Percentiles rank a stretch among this genome's conserved stretches.
phyloP scores from a whole-genome alignment of 2,113 vertebrate species.

The Turnix velox region DNA sequence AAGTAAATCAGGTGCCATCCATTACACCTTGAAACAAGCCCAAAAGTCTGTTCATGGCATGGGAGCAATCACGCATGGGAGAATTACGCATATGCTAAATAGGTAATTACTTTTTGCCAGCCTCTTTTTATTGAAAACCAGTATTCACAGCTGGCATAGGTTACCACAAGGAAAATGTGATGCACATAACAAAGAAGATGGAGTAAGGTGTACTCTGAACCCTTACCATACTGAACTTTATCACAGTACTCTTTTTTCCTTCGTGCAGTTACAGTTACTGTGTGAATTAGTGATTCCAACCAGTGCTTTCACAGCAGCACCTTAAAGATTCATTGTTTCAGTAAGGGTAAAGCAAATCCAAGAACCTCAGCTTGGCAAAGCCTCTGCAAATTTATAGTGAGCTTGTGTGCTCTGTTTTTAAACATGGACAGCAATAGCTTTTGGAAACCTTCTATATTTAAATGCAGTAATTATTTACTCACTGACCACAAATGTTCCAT shows the following conservation, averaged over 20 bases:
- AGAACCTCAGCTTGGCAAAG: not conserved
- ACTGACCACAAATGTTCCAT: not conserved
- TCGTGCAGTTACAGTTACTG: not conserved
- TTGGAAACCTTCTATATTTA: not conserved
- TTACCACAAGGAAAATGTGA: not conserved
- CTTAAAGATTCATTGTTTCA: not conserved
- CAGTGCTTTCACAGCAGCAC: not conserved
- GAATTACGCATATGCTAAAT: not conserved
- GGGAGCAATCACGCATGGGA: not conserved
- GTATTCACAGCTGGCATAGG: not conserved
- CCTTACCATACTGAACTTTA: not conserved
- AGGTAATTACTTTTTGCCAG: not conserved
- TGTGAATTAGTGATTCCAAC: not conserved
- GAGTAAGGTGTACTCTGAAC: not conserved
- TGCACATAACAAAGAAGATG: not conserved
- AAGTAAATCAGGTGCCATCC: not conserved
- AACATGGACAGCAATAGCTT: not conserved
- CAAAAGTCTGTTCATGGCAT: not conserved
- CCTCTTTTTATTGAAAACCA: not conserved
- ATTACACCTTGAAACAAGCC: not conserved
- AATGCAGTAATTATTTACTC: constrained; percentile 7
- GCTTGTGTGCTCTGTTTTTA: constrained; percentile 6
- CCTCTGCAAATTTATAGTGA: not conserved
- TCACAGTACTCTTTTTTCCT: not conserved
- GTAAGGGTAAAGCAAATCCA: not conserved